Evolutionary conservation across 2,888 invertebrate species (phyloP).

Genomic region (Tridacna gigas): DNA sequence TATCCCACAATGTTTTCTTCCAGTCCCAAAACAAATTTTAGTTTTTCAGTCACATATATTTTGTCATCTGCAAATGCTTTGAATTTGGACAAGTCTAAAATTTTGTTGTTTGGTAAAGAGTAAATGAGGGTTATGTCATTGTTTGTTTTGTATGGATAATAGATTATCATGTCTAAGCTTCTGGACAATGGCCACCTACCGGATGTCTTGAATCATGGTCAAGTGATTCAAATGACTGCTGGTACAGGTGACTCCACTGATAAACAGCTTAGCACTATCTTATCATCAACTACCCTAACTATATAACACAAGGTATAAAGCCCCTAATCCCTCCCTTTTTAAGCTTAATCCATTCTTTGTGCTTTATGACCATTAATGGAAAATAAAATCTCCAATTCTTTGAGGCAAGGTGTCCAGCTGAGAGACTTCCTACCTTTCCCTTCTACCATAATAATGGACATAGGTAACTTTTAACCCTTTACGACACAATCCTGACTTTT

Average conservation of each 20-base stretch:
- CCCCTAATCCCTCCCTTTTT: not conserved
- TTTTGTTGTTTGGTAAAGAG: not conserved
- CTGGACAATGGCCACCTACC: constrained; percentile 24
- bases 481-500: too few species aligned
- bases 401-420: not conserved
- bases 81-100: too few species aligned
- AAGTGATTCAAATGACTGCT: constrained; percentile 9
- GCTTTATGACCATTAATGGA: constrained; percentile 6
- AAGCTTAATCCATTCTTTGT: constrained; percentile 18
- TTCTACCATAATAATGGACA: too few species aligned
- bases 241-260: not conserved
- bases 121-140: constrained; percentile 5
- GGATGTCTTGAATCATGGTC: constrained; percentile 1
- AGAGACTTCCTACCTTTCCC: too few species aligned
- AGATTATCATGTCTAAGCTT: constrained; percentile 35
- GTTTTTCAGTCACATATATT: too few species aligned
- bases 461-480: too few species aligned
- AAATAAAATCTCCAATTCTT: not conserved
- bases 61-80: too few species aligned
- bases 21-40: too few species aligned
- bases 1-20: too few species aligned
- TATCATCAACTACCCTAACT: not conserved
- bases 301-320: not conserved
- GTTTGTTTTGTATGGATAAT: constrained; percentile 42
- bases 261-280: constrained; percentile 16